These are phyloP conservation scores for Notiomystis cincta DNA, from an alignment of 2,113 vertebrate species.

Conservation along the genomic window DNA sequence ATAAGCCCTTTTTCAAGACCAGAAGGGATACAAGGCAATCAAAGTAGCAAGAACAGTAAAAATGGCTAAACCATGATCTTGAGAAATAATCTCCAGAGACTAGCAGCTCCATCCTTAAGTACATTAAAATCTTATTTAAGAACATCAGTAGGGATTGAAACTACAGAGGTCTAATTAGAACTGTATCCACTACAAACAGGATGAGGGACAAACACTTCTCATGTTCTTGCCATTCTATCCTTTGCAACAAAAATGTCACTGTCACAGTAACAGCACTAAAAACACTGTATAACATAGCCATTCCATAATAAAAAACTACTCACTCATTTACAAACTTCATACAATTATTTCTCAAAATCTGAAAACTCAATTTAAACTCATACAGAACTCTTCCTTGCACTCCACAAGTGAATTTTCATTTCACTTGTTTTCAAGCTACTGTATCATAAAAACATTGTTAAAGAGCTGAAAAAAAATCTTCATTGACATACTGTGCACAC, in stretches of 20 bases:
- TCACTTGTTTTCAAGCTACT: neutral
- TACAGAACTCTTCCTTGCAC: neutral
- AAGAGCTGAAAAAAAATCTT: neutral
- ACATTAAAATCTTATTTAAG: neutral
- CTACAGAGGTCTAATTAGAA: neutral
- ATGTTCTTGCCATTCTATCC: neutral
- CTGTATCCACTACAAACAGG: neutral
- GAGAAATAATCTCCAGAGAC: neutral
- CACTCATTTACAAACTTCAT: neutral
- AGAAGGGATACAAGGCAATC: neutral
- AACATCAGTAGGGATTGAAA: neutral
- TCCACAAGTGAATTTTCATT: neutral
- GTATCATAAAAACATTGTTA: neutral
- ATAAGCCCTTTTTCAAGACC: neutral
- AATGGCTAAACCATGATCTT: neutral
- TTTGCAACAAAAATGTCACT: neutral
- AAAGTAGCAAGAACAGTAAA: neutral
- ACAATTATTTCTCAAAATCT: neutral
- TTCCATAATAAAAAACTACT: neutral
- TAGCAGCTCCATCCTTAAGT: neutral
- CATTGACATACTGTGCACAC: neutral
- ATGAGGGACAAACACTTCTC: neutral
- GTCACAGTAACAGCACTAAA: neutral
- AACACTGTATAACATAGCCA: neutral
- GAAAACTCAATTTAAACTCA: neutral